phyloP scores from a whole-genome alignment of 2,888 invertebrate genomes.

The Tortricodes alternella region DNA sequence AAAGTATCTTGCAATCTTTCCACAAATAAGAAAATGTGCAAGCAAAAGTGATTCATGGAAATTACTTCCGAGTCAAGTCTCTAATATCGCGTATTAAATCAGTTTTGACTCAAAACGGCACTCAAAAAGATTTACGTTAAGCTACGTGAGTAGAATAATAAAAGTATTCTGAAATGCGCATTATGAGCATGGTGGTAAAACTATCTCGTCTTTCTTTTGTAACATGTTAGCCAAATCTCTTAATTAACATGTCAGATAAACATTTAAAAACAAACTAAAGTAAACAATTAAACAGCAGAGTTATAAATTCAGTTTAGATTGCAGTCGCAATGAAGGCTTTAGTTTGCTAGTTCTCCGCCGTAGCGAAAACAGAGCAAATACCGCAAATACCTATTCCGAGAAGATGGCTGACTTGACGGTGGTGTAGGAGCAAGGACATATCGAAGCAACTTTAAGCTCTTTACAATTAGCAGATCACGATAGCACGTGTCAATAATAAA shows the following conservation, averaged over 20 bases:
- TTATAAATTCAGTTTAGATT: background rate
- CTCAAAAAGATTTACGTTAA: slow-evolving; percentile 12
- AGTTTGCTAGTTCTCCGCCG: background rate
- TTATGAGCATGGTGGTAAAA: no score
- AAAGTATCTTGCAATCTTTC: no score
- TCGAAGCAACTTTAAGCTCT: background rate
- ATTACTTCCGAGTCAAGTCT: slow-evolving; percentile 4
- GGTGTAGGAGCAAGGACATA: background rate
- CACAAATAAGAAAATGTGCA: background rate
- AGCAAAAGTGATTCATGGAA: slow-evolving; percentile 1
- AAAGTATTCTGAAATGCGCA: no score
- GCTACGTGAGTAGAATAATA: background rate
- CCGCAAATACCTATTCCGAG: slow-evolving; percentile 6
- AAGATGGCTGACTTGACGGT: background rate
- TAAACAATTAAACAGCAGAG: background rate
- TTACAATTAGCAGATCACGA: background rate
- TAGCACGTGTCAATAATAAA: no score
- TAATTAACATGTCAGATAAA: background rate
- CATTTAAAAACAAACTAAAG: background rate
- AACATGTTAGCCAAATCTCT: background rate
- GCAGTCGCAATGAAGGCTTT: slow-evolving; percentile 1
- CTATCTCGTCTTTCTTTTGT: no score
- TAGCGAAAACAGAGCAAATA: background rate
- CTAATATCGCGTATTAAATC: slow-evolving; percentile 13
- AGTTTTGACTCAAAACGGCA: slow-evolving; percentile 5